Base-by-base conservation (phyloP, 2,888 invertebrate genomes). In the Drosophila mettleri region DNA sequence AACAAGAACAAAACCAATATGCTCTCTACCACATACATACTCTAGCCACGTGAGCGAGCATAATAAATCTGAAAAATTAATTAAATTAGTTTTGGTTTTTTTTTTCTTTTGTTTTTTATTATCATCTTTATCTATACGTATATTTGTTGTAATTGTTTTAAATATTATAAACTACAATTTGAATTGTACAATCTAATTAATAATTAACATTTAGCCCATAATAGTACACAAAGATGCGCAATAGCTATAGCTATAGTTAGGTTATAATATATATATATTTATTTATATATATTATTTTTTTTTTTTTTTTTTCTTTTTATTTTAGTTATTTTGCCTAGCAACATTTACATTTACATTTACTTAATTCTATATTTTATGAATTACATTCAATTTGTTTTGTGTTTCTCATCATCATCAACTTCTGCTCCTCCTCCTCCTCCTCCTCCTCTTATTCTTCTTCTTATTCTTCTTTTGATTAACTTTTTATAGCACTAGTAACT, bases 151-250 rank as follows among this genome's bases (percentile, higher is more conserved):
- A 75, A 65, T 74, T 65, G 62, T 77, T 76, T 85, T 83, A 83
- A 83, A 83, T 83, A 83, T 87, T 83, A 83, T 81, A 81, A 83
- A 76, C 87, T 84, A 84, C 85, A 79, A 76, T 87, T 84, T 87
- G 80, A 79, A 84, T 85, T 85, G 69, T 88, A 85, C 83, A 85
- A 79, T 88, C 81, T 86, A 86, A 62, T 83, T 83, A 88, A 74
- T 86, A 83, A 74, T 86, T 86, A 86, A 86, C 84, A 86, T 88
- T 88, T 88, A 88, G 84, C 86, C 84, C 86, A 72, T 74, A 79
- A 61, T 68, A 65, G 80, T 84, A 75, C 87, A 86, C 74, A 88
- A 64, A 73, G 66, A 72, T 84, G 86, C 84, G 68, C 81, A 61
- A 67, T 67, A 62, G 38, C 31, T 67, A 67, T 61, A 61, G 38